Conservation (phyloP, 1,140 invertebrate species). For the Centruroides vittatus region DNA sequence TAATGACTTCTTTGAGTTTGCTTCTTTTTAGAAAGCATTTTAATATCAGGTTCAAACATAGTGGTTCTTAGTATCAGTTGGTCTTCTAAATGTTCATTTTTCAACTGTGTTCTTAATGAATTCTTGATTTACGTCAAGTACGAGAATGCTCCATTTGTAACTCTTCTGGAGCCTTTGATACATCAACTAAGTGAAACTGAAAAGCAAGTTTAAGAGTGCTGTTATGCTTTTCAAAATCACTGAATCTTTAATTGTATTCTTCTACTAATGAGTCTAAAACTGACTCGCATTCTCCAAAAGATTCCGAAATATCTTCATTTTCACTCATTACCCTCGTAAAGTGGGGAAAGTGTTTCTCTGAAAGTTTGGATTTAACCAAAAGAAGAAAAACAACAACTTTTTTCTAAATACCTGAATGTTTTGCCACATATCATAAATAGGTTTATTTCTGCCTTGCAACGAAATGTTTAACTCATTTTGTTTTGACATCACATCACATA, state of each 20-base stretch:
- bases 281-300: neutral
- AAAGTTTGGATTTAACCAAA: neutral
- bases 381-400: no score
- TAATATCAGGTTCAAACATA: neutral
- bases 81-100: neutral
- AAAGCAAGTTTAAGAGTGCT: neutral
- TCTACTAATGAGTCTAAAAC: neutral
- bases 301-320: neutral
- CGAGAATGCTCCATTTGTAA: neutral
- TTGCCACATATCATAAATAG: no score
- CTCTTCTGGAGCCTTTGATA: neutral
- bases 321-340: neutral
- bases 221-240: neutral
- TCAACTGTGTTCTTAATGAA: neutral
- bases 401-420: no score
- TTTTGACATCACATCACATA: neutral
- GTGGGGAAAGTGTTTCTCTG: neutral
- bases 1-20: neutral
- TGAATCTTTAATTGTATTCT: neutral
- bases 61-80: neutral
- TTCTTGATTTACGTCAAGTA: neutral
- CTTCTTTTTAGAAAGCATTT: neutral
- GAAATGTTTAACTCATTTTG: no score
- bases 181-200: neutral
- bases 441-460: no score